Conservation (phyloP, 2,888 invertebrate genomes). For the Drosophila melanosoma region DNA sequence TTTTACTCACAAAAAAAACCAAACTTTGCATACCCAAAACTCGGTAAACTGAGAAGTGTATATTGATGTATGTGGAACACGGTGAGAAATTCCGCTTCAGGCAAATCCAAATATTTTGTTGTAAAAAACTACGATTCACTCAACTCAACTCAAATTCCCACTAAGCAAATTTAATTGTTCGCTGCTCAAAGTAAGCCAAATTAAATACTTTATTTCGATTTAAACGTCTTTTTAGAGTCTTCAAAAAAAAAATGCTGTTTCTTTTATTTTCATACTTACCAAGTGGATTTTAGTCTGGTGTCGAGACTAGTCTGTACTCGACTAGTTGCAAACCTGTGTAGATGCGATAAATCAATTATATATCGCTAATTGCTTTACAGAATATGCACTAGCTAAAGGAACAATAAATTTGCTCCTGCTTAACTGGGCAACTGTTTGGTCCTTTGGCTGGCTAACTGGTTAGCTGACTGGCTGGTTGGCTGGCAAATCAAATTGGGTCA, state of each 20-base stretch:
- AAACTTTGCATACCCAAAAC: too few relatives aligned
- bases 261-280: too few relatives aligned
- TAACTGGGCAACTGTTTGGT: neutral
- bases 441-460: neutral
- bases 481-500: slow-evolving; percentile 37
- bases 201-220: neutral
- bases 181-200: neutral
- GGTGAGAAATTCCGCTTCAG: neutral
- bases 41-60: too few relatives aligned
- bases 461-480: slow-evolving; percentile 1
- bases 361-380: too few relatives aligned
- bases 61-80: neutral
- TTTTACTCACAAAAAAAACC: neutral
- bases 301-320: too few relatives aligned
- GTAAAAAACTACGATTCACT: neutral
- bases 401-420: slow-evolving; percentile 4
- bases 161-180: neutral
- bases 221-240: neutral
- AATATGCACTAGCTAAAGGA: neutral
- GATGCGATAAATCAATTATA: too few relatives aligned
- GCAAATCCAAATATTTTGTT: neutral
- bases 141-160: neutral
- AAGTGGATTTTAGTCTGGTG: too few relatives aligned
- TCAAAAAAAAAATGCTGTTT: neutral
- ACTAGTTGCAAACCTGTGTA: too few relatives aligned